phyloP scores from a whole-genome alignment of 2,113 vertebrate species.

The Sinocyclocheilus maitianheensis region DNA sequence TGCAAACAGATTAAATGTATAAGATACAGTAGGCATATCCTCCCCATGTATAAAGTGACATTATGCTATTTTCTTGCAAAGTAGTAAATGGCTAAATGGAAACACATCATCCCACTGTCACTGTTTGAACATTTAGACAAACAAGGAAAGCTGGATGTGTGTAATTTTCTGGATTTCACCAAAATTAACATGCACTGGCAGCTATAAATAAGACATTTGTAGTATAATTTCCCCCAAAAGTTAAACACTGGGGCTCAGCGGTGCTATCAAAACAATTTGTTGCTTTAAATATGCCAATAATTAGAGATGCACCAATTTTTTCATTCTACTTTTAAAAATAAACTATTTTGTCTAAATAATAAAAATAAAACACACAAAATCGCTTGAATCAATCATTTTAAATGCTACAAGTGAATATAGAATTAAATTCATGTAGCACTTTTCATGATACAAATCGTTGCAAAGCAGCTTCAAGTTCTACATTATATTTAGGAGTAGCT shows the following conservation, averaged over 20 bases:
- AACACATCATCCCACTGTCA: not conserved
- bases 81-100: not conserved
- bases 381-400: not conserved
- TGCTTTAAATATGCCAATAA: not conserved
- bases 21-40: not conserved
- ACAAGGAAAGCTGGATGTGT: not conserved
- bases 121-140: slow-evolving; percentile 5
- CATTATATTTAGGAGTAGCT: too few relatives aligned
- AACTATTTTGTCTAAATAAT: not conserved
- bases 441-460: too few relatives aligned
- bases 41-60: slow-evolving; percentile 37
- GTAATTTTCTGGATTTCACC: not conserved
- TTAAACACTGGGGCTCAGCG: not conserved
- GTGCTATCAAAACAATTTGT: slow-evolving; percentile 1
- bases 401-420: not conserved
- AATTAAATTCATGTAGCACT: too few relatives aligned
- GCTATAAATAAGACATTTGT: not conserved
- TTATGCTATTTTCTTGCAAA: slow-evolving; percentile 1
- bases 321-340: not conserved
- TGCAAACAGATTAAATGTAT: slow-evolving; percentile 45
- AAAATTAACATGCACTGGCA: not conserved
- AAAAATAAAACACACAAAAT: not conserved
- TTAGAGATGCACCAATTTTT: not conserved
- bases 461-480: too few relatives aligned
- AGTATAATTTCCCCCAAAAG: not conserved